Percentiles rank a stretch among this genome's conserved stretches.
phyloP scores from a whole-genome alignment of 2,797 vertebrate species.

The Danio kyathit region DNA sequence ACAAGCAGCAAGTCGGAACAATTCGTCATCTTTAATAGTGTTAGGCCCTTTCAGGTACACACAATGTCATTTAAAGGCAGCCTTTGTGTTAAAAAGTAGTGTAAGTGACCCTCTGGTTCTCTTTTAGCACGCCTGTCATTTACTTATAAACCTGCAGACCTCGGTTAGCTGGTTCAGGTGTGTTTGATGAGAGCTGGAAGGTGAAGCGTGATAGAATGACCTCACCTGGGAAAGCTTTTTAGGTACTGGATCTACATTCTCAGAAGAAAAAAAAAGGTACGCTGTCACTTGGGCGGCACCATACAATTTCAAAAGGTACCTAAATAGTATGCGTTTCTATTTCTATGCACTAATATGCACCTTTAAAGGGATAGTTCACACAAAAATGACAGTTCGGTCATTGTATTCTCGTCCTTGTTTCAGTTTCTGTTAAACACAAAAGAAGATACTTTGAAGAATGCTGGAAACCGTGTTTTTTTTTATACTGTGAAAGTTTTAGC shows the following conservation, averaged over 20 bases:
- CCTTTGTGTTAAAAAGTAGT: slow-evolving; percentile 6
- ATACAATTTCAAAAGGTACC: no score
- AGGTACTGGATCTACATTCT: background rate
- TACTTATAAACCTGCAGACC: slow-evolving; percentile 13
- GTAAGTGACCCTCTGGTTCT: background rate
- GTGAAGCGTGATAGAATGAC: background rate
- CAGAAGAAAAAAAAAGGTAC: background rate
- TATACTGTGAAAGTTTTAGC: no score
- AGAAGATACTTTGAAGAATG: no score
- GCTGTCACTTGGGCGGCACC: no score
- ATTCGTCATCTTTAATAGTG: background rate
- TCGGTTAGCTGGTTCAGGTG: slow-evolving; percentile 26
- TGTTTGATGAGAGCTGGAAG: slow-evolving; percentile 6
- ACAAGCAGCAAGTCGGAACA: slow-evolving; percentile 1
- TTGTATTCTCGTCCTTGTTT: no score
- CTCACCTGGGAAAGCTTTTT: slow-evolving; percentile 11
- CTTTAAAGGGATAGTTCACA: no score
- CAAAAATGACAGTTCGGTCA: no score
- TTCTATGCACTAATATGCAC: no score
- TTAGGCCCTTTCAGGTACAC: background rate
- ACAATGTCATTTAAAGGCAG: slow-evolving; percentile 1
- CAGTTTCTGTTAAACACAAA: no score
- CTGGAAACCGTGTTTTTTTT: no score
- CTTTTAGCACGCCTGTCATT: background rate
- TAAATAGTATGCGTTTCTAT: no score